Base-by-base conservation (phyloP, 2,797 vertebrate genomes). In the Eulemur albifrons region DNA sequence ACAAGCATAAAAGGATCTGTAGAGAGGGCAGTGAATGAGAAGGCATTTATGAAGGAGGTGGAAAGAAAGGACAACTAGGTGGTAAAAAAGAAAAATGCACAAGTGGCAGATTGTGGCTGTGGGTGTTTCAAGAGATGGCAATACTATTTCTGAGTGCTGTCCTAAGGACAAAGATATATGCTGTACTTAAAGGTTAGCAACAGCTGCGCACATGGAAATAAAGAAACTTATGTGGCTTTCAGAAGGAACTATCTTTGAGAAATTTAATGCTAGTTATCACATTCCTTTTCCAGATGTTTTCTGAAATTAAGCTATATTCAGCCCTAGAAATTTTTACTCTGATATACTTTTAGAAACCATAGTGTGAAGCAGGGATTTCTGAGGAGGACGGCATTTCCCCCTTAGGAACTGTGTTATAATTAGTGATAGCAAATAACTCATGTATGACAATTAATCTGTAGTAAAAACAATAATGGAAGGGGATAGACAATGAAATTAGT, bases 271-370 rank as follows among this genome's bases (percentile, higher is more conserved):
- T 87, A 4, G 10, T 63, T 81, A 76, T 90, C 38, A 73, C 9
- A 35, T 95, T 96, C 0, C 23, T 73, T 94, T 92, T 82, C 50
- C 23, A 92, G 89, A 87, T 94, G 65, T 93, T 96, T 92, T 70
- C 70, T 76, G 86, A 90, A 95, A 94, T 92, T 72, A 77, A 77
- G 38, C 72, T 77, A 10, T 85, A 27, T 52, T 95, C 32, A 61
- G 11, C 52, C 14, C 1, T 43, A 83, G 27, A 2, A 38, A 82
- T 87, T 61, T 95, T 88, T 69, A 76, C 25, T 73, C 17, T 67
- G 35, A 65, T 50, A 82, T 13, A 48, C 17, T 90, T 84, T 85
- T 67, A 54, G 67, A 80, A 96, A 79, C 27, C 21, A 81, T 18
- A 75, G 30, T 69, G 17, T 59, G 45, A 84, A 92, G 23, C 18